These are phyloP conservation scores for Actinemys pallida DNA, from an alignment of 2,113 vertebrate genomes.

Conservation along the genomic window DNA sequence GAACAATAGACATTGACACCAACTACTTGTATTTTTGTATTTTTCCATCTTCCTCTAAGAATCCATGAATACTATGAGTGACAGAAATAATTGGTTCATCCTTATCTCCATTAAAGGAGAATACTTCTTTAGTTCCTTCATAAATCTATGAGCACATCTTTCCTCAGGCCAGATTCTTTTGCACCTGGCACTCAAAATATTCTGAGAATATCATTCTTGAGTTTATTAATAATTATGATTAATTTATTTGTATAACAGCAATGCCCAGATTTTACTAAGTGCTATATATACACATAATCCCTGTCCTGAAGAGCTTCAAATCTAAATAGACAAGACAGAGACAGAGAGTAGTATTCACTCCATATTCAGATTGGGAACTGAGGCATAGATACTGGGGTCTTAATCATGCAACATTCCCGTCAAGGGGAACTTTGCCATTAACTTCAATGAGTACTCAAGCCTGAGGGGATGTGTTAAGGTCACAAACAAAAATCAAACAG, in stretches of 20 bases:
- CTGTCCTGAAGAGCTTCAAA: rapidly evolving
- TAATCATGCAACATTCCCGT: not conserved
- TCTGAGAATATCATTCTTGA: not conserved
- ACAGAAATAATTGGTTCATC: not conserved
- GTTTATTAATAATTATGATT: not conserved
- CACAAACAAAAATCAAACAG: not conserved
- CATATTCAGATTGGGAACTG: not conserved
- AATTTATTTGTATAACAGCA: not conserved
- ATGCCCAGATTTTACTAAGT: not conserved
- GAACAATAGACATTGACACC: not conserved
- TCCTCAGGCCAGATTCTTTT: not conserved
- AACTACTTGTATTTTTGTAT: not conserved
- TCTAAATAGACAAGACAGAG: not conserved
- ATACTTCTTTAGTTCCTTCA: not conserved
- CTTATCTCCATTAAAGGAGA: not conserved
- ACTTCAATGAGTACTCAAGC: not conserved
- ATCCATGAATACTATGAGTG: not conserved
- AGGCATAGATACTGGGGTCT: not conserved
- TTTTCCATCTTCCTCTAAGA: not conserved
- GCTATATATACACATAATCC: not conserved
- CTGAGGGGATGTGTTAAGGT: not conserved
- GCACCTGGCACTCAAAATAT: not conserved
- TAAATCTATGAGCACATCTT: not conserved
- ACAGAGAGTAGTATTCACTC: not conserved
- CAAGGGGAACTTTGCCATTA: not conserved